These are phyloP conservation scores for Aphis gossypii DNA, from an alignment of 1,140 invertebrate genomes.

Conservation along the genomic window DNA sequence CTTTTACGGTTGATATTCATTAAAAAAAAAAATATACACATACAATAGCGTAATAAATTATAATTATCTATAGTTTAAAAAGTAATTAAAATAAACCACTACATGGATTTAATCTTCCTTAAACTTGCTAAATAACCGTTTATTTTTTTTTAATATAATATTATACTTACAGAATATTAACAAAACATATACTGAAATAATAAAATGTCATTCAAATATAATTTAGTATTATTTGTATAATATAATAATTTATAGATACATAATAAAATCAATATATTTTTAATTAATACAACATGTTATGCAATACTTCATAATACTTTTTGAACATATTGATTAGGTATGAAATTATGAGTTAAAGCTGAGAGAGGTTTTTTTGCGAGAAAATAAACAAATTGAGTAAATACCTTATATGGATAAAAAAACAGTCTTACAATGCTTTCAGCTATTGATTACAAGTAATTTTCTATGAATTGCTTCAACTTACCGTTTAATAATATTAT, in stretches of 20 bases:
- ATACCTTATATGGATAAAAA: neutral
- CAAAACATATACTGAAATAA: neutral
- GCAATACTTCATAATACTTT: too few species aligned
- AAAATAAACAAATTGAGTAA: too few species aligned
- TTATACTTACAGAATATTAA: neutral
- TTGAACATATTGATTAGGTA: neutral
- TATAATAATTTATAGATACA: neutral
- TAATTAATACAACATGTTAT: neutral
- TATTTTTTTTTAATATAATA: neutral
- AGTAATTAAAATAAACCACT: neutral
- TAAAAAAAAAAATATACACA: neutral
- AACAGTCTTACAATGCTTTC: neutral
- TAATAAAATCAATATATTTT: neutral
- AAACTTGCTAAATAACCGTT: neutral
- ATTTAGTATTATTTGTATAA: neutral
- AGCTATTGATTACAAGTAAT: neutral
- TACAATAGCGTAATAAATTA: neutral
- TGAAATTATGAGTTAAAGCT: neutral
- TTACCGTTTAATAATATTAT: neutral
- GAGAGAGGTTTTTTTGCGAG: too few species aligned
- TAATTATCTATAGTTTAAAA: neutral
- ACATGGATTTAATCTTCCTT: neutral
- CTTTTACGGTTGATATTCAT: neutral
- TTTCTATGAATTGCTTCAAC: neutral
- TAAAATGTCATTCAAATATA: neutral